Conservation (phyloP, 2,113 vertebrate species). For the Aix galericulata region DNA sequence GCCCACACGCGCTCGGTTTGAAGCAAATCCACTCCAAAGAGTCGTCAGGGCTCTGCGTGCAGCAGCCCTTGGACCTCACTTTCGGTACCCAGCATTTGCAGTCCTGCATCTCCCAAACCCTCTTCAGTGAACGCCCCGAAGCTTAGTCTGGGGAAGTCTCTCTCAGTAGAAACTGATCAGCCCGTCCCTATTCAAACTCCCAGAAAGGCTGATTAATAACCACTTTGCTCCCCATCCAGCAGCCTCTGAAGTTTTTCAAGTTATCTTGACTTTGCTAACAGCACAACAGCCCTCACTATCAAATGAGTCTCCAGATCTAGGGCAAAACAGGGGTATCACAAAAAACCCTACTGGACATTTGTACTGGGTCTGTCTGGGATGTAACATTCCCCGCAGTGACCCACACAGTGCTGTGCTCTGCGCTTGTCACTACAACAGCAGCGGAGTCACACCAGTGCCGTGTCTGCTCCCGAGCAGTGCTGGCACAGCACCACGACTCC, state of each 20-base stretch:
- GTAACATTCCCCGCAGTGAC: no score
- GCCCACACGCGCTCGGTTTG: accelerated
- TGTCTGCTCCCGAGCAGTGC: no score
- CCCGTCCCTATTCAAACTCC: background rate
- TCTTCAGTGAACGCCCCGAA: background rate
- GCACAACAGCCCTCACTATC: background rate
- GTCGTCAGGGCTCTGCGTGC: background rate
- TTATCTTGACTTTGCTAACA: background rate
- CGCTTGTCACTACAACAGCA: no score
- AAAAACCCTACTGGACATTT: background rate
- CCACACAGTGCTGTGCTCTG: no score
- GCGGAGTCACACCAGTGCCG: no score
- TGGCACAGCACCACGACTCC: no score
- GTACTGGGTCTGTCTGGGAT: no score
- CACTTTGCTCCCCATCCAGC: background rate
- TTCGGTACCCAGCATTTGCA: background rate
- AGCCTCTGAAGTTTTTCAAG: background rate
- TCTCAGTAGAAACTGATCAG: background rate
- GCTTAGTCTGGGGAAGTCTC: accelerated
- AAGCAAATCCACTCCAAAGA: background rate
- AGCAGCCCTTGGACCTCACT: background rate
- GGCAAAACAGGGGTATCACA: background rate
- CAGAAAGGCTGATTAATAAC: background rate
- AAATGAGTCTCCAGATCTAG: background rate
- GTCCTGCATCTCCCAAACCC: background rate